These are phyloP conservation scores for Ardeotis arabs DNA, from an alignment of 2,113 vertebrate genomes.

Conservation along the genomic window DNA sequence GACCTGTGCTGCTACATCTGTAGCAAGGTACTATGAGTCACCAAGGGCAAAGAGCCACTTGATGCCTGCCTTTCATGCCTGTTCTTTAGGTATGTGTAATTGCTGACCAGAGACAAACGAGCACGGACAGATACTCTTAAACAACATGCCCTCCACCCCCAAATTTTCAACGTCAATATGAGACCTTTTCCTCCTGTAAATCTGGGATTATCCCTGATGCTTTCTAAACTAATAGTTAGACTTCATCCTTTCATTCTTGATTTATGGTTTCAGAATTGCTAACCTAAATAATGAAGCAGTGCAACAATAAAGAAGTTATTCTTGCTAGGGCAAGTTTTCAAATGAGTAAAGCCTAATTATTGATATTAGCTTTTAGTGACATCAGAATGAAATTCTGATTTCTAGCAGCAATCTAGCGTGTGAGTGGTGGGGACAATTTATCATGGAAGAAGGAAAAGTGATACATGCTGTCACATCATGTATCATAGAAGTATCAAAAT, in stretches of 20 bases:
- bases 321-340: not conserved
- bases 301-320: not conserved
- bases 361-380: slow-evolving; percentile 1
- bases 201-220: not conserved
- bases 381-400: slow-evolving; percentile 42
- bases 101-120: not conserved
- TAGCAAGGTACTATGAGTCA: not conserved
- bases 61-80: not conserved
- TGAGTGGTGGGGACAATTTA: slow-evolving; percentile 36
- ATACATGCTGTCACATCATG: slow-evolving; percentile 67
- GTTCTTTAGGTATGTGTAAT: not conserved
- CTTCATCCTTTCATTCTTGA: not conserved
- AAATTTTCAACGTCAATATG: not conserved
- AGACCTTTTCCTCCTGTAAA: not conserved
- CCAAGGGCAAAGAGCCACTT: not conserved
- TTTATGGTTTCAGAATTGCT: not conserved
- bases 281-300: not conserved
- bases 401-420: not conserved
- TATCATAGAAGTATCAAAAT: slow-evolving; percentile 72
- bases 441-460: slow-evolving; percentile 61
- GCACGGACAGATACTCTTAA: not conserved
- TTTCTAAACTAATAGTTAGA: not conserved
- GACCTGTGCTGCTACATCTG: not conserved
- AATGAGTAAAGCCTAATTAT: slow-evolving; percentile 25
- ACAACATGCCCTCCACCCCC: rapidly evolving